phyloP scores from a whole-genome alignment of 2,888 invertebrate species.

The Synergus laeviventris region DNA sequence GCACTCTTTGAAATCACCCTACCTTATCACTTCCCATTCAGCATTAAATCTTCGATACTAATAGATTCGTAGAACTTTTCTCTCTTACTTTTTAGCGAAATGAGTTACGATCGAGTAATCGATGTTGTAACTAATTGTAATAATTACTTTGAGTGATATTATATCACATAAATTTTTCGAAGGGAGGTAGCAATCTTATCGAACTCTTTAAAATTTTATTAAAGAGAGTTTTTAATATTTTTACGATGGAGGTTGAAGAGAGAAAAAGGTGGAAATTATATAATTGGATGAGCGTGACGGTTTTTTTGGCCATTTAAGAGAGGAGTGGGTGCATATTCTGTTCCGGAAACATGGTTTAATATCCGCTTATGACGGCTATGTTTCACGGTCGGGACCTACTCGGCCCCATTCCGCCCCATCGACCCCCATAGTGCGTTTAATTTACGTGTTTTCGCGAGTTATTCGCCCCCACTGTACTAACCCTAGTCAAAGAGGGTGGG shows the following conservation, averaged over 20 bases:
- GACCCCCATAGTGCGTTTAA: slow-evolving; percentile 72
- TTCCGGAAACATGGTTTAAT: slow-evolving; percentile 57
- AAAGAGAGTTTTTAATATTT: not conserved
- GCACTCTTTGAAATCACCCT: not conserved
- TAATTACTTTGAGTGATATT: slow-evolving; percentile 5
- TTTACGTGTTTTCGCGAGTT: slow-evolving; percentile 75
- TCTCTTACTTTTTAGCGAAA: slow-evolving; percentile 2
- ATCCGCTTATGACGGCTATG: slow-evolving; percentile 59
- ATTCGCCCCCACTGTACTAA: slow-evolving; percentile 67
- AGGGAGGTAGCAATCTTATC: not conserved
- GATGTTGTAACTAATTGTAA: slow-evolving; percentile 21
- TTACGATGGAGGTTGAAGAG: not conserved
- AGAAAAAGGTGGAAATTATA: not conserved
- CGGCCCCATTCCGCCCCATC: slow-evolving; percentile 59
- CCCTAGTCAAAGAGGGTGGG: slow-evolving; percentile 66
- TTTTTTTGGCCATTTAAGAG: slow-evolving; percentile 53
- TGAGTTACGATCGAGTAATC: slow-evolving; percentile 16
- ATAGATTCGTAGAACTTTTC: slow-evolving; percentile 15
- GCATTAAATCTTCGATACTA: not conserved
- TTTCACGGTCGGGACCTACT: slow-evolving; percentile 56
- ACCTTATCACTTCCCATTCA: slow-evolving; percentile 5
- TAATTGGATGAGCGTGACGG: slow-evolving; percentile 18
- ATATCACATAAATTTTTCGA: not conserved
- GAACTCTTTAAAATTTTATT: not conserved
- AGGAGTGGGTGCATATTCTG: slow-evolving; percentile 50